Evolutionary conservation across 2,113 vertebrate genomes (phyloP), one percentile per base, ranked within the genome.

Genomic region (Sula dactylatra): DNA sequence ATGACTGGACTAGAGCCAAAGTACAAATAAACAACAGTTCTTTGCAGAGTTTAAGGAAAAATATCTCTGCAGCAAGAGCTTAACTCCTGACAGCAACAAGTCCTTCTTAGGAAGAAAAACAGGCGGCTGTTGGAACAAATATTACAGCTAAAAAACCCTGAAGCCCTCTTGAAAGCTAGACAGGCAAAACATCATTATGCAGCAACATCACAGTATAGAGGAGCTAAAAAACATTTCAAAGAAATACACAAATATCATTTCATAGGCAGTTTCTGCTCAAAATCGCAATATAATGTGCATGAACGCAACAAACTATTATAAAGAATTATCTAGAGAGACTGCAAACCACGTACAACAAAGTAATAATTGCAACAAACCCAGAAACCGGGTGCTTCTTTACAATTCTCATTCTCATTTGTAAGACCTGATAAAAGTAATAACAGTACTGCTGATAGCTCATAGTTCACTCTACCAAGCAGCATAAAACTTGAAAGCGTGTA

Each of bases 31-130:
- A 97, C 96, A 97, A 93, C 94, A 91, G 93, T 62, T 91, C 95
- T 97, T 93, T 86, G 93, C 94, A 96, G 67, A 93, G 89, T 94
- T 96, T 70, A 93, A 96, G 82, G 79, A 86, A 97, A 97, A 95
- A 95, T 89, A 93, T 73, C 73, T 54, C 58, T 83, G 93, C 42
- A 93, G 95, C 84, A 90, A 94, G 81, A 79, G 89, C 89, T 88
- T 82, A 91, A 86, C 62, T 95, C 91, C 76, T 79, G 94, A 90
- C 87, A 93, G 88, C 93, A 98, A 94, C 95, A 97, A 93, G 89
- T 83, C 94, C 95, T 97, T 97, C 97, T 97, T 95, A 97, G 96
- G 96, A 97, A 98, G 85, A 91, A 94, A 95, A 90, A 25, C 84
- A 72, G 78, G 88, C 82, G 19, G 86, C 88, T 94, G 83, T 6